Evolutionary conservation across 2,797 vertebrate species (phyloP).

Genomic region (Holocentrus rufus): DNA sequence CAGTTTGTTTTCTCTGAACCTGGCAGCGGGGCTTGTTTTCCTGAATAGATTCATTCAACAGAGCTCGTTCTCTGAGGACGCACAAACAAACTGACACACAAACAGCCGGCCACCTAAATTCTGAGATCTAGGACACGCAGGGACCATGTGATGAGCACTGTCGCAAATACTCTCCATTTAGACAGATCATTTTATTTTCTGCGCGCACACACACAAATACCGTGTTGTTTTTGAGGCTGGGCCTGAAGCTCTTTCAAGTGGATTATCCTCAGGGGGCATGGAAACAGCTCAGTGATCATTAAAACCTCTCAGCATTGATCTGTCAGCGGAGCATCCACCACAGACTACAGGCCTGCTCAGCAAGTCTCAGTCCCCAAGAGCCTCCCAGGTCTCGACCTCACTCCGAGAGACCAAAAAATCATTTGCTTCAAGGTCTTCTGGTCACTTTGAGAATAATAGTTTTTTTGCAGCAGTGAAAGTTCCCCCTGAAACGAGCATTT

Average conservation of each 20-base stretch:
- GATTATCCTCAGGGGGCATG: slow-evolving; percentile 60
- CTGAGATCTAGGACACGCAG: slow-evolving; percentile 53
- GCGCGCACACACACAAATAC: not conserved
- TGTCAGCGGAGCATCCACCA: slow-evolving; percentile 27
- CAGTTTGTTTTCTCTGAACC: slow-evolving; percentile 30
- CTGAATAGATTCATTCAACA: slow-evolving; percentile 27
- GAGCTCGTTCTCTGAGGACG: slow-evolving; percentile 13
- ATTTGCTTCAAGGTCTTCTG: slow-evolving; percentile 3
- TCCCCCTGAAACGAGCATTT: not conserved
- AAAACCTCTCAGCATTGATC: slow-evolving; percentile 62
- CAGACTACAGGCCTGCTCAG: not conserved
- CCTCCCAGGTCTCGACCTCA: slow-evolving; percentile 24
- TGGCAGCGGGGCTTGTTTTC: slow-evolving; percentile 36
- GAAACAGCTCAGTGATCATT: slow-evolving; percentile 41
- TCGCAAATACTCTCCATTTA: slow-evolving; percentile 54
- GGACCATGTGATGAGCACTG: slow-evolving; percentile 49
- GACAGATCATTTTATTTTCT: slow-evolving; percentile 51
- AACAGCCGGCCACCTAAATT: slow-evolving; percentile 34
- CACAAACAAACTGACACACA: slow-evolving; percentile 22
- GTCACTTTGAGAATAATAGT: slow-evolving; percentile 7
- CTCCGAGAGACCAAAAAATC: not conserved
- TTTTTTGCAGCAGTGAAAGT: not conserved
- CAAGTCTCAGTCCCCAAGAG: slow-evolving; percentile 15
- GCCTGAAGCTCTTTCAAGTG: slow-evolving; percentile 48
- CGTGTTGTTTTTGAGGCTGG: slow-evolving; percentile 43